Conservation (phyloP, 1,140 invertebrate species). For the Reticulitermes speratus region DNA sequence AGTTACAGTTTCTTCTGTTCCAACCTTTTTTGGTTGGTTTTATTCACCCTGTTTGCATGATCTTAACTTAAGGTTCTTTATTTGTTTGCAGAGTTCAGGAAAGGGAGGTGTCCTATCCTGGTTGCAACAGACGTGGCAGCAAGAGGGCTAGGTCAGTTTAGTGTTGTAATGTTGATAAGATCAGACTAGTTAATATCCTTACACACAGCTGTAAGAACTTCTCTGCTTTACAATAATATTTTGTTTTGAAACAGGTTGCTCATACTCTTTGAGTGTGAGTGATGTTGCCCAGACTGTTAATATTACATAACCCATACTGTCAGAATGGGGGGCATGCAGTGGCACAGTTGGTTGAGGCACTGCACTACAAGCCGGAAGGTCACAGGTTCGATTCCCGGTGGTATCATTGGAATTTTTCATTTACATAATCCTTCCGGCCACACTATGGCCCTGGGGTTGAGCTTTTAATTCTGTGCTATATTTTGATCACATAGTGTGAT, state of each 20-base stretch:
- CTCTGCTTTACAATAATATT: background rate
- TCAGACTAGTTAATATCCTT: constrained; percentile 24
- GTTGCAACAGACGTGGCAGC: constrained; percentile 99
- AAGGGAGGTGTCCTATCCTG: constrained; percentile 89
- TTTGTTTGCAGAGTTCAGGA: constrained; percentile 80
- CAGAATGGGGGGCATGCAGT: too few species aligned
- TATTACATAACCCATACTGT: background rate
- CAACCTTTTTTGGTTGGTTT: background rate
- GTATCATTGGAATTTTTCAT: too few species aligned
- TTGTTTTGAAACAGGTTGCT: background rate
- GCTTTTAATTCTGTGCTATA: background rate
- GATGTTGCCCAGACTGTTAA: background rate
- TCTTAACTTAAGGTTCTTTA: background rate
- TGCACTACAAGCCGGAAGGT: too few species aligned
- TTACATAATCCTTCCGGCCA: too few species aligned
- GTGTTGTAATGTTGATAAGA: background rate
- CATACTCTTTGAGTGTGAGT: background rate
- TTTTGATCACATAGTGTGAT: background rate
- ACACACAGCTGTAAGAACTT: background rate
- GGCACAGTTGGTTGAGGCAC: too few species aligned
- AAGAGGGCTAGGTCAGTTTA: constrained; percentile 81
- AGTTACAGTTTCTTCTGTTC: background rate
- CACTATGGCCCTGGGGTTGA: too few species aligned
- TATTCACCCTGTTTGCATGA: background rate
- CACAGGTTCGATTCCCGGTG: too few species aligned